phyloP scores from a whole-genome alignment of 2,113 vertebrate species.

The Alaudala cheleensis region DNA sequence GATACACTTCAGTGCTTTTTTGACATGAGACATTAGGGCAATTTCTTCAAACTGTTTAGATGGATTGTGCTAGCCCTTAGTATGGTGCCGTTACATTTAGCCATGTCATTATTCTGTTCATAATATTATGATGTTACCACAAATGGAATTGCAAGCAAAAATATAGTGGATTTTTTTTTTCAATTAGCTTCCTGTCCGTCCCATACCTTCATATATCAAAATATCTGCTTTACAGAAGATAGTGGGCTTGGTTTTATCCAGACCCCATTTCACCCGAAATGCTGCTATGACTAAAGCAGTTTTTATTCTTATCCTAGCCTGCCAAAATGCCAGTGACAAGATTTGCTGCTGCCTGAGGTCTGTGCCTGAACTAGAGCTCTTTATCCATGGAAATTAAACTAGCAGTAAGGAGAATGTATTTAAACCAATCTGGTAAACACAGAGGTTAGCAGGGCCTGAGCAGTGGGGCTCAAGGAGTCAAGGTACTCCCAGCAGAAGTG shows the following conservation, averaged over 20 bases:
- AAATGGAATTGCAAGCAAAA: background rate
- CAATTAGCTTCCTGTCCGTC: background rate
- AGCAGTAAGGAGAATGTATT: background rate
- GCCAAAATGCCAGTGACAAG: background rate
- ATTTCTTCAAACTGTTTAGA: background rate
- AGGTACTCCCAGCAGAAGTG: background rate
- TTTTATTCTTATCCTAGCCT: background rate
- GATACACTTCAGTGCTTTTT: background rate
- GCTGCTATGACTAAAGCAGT: background rate
- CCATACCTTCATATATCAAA: background rate
- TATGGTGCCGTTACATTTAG: background rate
- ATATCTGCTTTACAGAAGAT: background rate
- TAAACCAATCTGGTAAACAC: background rate
- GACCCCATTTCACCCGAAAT: background rate
- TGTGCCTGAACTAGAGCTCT: background rate
- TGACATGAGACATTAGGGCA: background rate
- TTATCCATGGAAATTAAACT: background rate
- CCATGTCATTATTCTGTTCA: background rate
- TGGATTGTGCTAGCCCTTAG: background rate
- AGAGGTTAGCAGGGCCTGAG: rapidly evolving
- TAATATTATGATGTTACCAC: background rate
- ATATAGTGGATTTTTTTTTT: background rate
- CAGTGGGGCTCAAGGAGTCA: rapidly evolving
- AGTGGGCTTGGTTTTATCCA: background rate
- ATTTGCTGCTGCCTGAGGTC: background rate